Base-by-base conservation (phyloP, 2,888 invertebrate genomes). In the Netelia inedita region DNA sequence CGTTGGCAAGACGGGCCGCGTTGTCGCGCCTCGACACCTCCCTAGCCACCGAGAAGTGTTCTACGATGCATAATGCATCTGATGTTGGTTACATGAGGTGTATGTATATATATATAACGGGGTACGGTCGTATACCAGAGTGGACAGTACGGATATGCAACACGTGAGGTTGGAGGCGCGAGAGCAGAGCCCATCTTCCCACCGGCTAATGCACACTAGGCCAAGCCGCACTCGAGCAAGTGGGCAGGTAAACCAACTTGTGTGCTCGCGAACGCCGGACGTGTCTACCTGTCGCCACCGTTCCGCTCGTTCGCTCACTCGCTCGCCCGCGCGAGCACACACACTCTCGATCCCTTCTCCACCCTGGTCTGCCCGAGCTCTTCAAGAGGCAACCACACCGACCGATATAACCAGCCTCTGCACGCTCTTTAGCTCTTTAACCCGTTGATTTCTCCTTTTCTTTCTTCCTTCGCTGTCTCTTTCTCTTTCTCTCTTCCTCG, bases 31-130 rank as follows among this genome's bases (percentile, higher is more conserved):
- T 50, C 89, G 91, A 91, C 92, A 92, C 91, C 91, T 92, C 87
- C 87, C 87, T 74, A 83, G 85, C 88, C 89, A 88, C 89, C 90
- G 89, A 81, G 79, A 65, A 65, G 79, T 73, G 83, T 81, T 72
- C 76, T 89, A 87, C 86, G 87, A 92, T 92, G 90, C 90, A 93
- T 93, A 91, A 93, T 93, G 92, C 93, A 93, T 93, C 92, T 91
- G 88, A 93, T 92, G 92, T 92, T 92, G 91, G 91, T 92, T 91
- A 88, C 93, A 92, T 91, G 92, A 92, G 92, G 87, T 88, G 87
- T 88, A 87, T 85, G 46, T 69, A 69, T 75, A 71, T 61, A 69
- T 59, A 16, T 11, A 61, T 16, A 63, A 57, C 8, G 19, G 14
- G 11, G 35, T 74, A 53, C 11, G 28, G 35, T 35, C 23, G 19